Evolutionary conservation across 2,797 vertebrate species (phyloP).

Genomic region (Eremophila alpestris): DNA sequence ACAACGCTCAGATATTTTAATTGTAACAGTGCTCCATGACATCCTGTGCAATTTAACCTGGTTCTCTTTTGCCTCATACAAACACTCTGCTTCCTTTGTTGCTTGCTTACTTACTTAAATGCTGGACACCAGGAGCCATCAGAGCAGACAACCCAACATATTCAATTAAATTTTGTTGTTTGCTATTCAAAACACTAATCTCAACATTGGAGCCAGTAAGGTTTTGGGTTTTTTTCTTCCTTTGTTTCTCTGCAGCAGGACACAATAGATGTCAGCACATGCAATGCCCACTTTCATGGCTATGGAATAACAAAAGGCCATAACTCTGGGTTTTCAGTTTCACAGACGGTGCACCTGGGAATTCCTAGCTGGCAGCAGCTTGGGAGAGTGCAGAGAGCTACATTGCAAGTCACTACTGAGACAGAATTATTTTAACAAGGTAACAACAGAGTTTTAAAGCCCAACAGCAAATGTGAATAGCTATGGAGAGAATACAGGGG

Average conservation of each 20-base stretch:
- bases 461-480: neutral
- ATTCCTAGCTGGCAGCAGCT: neutral
- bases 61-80: neutral
- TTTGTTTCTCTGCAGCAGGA: neutral
- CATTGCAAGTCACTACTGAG: neutral
- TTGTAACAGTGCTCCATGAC: neutral
- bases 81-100: neutral
- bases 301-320: neutral
- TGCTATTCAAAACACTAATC: neutral
- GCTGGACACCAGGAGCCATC: neutral
- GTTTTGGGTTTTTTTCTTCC: neutral
- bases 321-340: slow-evolving; percentile 1
- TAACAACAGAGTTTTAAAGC: neutral
- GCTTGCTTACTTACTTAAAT: neutral
- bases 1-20: rapidly evolving
- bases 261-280: neutral
- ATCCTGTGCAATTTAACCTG: neutral
- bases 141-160: neutral
- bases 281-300: neutral
- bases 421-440: neutral
- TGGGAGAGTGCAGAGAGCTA: neutral
- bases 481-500: neutral
- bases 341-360: neutral
- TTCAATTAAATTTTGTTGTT: neutral
- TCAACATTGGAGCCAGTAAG: neutral